phyloP scores from a whole-genome alignment of 2,113 vertebrate species.

The Vireo altiloquus region DNA sequence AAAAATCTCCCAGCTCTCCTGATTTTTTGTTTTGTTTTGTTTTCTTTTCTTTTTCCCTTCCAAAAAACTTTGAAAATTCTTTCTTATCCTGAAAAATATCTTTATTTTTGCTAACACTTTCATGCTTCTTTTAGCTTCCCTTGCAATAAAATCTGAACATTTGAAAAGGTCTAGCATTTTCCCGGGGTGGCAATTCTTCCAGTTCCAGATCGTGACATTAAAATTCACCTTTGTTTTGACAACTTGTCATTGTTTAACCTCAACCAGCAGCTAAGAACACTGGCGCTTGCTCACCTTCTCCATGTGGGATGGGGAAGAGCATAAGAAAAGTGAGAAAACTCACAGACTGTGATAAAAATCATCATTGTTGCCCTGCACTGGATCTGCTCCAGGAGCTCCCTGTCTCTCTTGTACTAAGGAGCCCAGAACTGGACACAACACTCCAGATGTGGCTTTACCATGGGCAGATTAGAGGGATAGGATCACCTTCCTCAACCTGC shows the following conservation, averaged over 20 bases:
- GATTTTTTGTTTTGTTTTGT: too few relatives aligned
- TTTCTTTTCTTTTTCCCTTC: not conserved
- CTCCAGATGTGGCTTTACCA: not conserved
- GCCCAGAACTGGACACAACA: not conserved
- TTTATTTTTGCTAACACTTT: not conserved
- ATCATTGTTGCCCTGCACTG: not conserved
- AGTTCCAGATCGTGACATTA: not conserved
- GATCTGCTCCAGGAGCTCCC: not conserved
- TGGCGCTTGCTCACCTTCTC: rapidly evolving
- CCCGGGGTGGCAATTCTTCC: not conserved
- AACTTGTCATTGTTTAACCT: not conserved
- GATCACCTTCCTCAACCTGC: rapidly evolving
- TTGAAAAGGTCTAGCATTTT: not conserved
- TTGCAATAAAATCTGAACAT: not conserved
- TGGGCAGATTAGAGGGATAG: too few relatives aligned
- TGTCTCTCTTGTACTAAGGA: not conserved
- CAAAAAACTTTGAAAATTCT: not conserved
- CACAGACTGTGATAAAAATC: not conserved
- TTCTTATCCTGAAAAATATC: not conserved
- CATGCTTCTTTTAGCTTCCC: not conserved
- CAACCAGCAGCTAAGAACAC: not conserved
- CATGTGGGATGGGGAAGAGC: not conserved
- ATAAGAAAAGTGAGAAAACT: not conserved
- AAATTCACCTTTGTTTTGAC: not conserved
- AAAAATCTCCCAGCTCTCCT: not conserved